phyloP scores from a whole-genome alignment of 1,140 invertebrate species.

The Maconellicoccus hirsutus region DNA sequence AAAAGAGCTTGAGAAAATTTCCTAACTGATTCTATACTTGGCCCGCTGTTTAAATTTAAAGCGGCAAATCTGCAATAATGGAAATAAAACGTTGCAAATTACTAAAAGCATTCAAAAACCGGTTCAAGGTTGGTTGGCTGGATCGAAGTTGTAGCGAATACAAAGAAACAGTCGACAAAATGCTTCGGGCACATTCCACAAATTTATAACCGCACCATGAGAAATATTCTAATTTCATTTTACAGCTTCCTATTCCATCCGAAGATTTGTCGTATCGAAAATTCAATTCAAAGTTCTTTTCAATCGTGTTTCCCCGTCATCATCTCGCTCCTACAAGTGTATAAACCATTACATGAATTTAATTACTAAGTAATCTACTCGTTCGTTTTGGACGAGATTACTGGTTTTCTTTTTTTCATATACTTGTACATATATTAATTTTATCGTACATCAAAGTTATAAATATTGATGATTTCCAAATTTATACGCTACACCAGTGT shows the following conservation, averaged over 20 bases:
- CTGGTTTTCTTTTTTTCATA: no score
- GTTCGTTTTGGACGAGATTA: no score
- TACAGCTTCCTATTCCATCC: neutral
- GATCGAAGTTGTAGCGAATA: neutral
- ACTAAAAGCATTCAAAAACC: conserved; percentile 9
- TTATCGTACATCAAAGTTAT: no score
- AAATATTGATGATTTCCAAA: no score
- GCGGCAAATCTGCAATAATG: conserved; percentile 7
- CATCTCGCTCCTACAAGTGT: no score
- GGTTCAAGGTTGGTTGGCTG: conserved; percentile 2
- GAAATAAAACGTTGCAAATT: neutral
- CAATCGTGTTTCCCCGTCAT: no score
- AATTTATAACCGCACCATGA: conserved; percentile 3
- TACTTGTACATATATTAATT: no score
- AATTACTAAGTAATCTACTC: no score
- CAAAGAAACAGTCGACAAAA: neutral
- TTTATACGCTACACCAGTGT: no score
- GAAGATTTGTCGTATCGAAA: neutral
- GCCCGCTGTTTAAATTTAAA: neutral
- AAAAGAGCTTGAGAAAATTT: neutral
- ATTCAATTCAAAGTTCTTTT: neutral
- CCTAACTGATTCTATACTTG: neutral
- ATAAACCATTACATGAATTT: no score
- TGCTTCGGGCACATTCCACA: neutral
- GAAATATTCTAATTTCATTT: conserved; percentile 6